Evolutionary conservation across 2,888 invertebrate genomes (phyloP).

Genomic region (Eristalis arbustorum): DNA sequence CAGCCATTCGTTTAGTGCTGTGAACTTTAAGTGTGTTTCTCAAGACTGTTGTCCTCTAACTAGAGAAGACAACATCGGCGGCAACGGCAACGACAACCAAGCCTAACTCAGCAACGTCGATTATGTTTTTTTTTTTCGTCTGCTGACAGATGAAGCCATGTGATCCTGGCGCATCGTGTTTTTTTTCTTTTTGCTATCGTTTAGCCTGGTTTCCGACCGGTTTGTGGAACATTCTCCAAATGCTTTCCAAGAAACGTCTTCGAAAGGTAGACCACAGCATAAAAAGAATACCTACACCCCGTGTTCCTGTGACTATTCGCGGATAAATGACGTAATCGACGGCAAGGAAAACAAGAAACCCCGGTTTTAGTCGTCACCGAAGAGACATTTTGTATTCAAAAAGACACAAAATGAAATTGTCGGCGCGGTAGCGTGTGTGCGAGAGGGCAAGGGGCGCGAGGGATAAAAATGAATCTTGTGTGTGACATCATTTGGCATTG

Average conservation of each 20-base stretch:
- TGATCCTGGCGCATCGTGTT: not conserved
- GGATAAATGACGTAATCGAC: slow-evolving; percentile 52
- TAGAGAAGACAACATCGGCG: not conserved
- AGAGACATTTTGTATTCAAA: slow-evolving; percentile 9
- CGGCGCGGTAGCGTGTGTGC: not conserved
- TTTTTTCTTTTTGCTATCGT: not conserved
- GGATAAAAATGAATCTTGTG: slow-evolving; percentile 9
- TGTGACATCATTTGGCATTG: slow-evolving; percentile 54
- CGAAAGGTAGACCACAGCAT: not conserved
- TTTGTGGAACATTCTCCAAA: not conserved
- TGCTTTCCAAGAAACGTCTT: slow-evolving; percentile 36
- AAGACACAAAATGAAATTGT: slow-evolving; percentile 16
- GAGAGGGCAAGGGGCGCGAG: not conserved
- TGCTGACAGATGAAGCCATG: not conserved
- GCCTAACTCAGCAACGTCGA: not conserved
- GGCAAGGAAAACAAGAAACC: slow-evolving; percentile 8
- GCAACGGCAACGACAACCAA: not conserved
- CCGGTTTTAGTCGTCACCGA: not conserved
- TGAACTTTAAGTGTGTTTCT: not conserved
- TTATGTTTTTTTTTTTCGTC: not conserved
- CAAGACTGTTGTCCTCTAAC: not conserved
- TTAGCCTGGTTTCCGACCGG: not conserved
- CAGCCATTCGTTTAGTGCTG: not conserved
- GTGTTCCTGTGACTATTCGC: slow-evolving; percentile 25
- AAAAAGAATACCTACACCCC: not conserved